Evolutionary conservation across 2,797 vertebrate species (phyloP).

Genomic region (Hybognathus amarus): DNA sequence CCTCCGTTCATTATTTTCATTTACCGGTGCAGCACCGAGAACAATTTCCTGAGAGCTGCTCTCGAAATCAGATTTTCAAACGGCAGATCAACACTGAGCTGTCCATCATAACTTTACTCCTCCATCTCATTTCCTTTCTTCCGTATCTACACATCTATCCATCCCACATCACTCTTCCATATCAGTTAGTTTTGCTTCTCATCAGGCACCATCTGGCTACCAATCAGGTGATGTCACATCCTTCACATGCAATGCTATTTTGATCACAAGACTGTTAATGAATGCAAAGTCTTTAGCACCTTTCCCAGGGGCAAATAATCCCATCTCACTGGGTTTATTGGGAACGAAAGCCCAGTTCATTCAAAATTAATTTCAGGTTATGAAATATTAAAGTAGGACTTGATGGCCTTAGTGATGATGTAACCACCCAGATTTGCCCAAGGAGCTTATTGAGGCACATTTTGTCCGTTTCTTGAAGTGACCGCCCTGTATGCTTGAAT

Average conservation of each 20-base stretch:
- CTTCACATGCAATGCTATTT: slow-evolving; percentile 17
- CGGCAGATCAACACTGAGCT: slow-evolving; percentile 24
- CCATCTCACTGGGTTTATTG: slow-evolving; percentile 45
- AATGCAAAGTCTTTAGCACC: slow-evolving; percentile 31
- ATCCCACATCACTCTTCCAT: slow-evolving; percentile 6
- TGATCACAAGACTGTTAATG: slow-evolving; percentile 46
- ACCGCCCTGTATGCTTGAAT: neutral
- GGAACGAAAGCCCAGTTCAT: slow-evolving; percentile 43
- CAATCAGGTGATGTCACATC: slow-evolving; percentile 24
- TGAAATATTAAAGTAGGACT: slow-evolving; percentile 61
- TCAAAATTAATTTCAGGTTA: slow-evolving; percentile 52
- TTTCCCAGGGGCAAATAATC: slow-evolving; percentile 28
- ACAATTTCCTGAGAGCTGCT: slow-evolving; percentile 54
- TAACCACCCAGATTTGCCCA: slow-evolving; percentile 30
- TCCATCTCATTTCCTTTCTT: slow-evolving; percentile 38
- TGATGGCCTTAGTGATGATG: slow-evolving; percentile 54
- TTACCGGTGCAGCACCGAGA: slow-evolving; percentile 31
- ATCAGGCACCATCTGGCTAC: neutral
- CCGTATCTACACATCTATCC: slow-evolving; percentile 37
- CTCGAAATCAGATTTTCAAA: slow-evolving; percentile 48
- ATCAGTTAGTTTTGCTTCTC: slow-evolving; percentile 20
- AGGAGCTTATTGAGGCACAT: slow-evolving; percentile 6
- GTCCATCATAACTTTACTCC: slow-evolving; percentile 45
- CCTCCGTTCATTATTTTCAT: slow-evolving; percentile 40
- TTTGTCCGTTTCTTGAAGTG: neutral